Conservation (phyloP, 2,797 vertebrate species). For the Menidia menidia region DNA sequence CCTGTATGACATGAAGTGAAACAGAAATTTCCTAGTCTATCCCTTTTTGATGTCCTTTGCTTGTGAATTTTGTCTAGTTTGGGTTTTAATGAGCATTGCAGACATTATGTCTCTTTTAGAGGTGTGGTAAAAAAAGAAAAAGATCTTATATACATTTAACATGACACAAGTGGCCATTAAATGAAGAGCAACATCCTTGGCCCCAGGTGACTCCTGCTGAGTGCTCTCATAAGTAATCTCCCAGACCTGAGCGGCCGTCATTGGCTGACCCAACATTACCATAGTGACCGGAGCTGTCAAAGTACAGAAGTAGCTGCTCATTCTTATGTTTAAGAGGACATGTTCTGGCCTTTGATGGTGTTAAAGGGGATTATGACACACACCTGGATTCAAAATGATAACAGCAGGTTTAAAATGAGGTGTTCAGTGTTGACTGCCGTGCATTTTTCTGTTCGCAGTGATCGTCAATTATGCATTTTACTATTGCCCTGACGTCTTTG, state of each 20-base stretch:
- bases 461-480: neutral
- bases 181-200: constrained; percentile 30
- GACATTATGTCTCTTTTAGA: neutral
- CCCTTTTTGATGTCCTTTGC: neutral
- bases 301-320: constrained; percentile 41
- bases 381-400: constrained; percentile 35
- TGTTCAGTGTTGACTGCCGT: constrained; percentile 1
- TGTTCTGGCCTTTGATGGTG: constrained; percentile 31
- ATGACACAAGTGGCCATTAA: constrained; percentile 31
- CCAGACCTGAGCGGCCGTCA: constrained; percentile 23
- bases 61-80: neutral
- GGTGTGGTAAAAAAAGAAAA: neutral
- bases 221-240: constrained; percentile 30
- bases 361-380: constrained; percentile 12
- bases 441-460: neutral
- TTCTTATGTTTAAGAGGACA: constrained; percentile 59
- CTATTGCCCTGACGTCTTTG: neutral
- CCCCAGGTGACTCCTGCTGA: constrained; percentile 18
- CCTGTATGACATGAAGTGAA: neutral
- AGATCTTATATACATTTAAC: constrained; percentile 1
- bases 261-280: constrained; percentile 32
- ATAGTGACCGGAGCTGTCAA: constrained; percentile 50
- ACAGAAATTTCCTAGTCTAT: neutral
- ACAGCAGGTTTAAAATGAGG: neutral
- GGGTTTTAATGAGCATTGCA: neutral